phyloP scores from a whole-genome alignment of 2,797 vertebrate genomes.

The Cetoscarus ocellatus region DNA sequence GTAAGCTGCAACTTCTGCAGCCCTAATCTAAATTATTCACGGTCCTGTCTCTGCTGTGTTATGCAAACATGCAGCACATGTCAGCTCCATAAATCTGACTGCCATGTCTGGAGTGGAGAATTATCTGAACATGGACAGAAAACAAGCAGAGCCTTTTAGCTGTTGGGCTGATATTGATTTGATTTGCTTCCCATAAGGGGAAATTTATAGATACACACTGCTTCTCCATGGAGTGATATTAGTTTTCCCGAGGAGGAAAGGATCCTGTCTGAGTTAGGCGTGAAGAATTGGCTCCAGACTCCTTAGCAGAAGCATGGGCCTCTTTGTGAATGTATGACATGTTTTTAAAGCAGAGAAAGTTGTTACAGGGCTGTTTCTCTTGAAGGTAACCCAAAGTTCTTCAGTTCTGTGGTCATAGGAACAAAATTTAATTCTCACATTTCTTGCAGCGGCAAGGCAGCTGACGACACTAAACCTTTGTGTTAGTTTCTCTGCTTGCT shows the following conservation, averaged over 20 bases:
- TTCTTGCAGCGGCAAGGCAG: conserved; percentile 37
- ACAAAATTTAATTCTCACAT: conserved; percentile 55
- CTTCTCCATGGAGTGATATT: conserved; percentile 69
- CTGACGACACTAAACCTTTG: conserved; percentile 56
- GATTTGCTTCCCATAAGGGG: conserved; percentile 72
- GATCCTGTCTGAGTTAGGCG: conserved; percentile 62
- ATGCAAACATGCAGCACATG: conserved; percentile 73
- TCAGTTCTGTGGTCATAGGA: conserved; percentile 63
- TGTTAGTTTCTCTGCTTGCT: conserved; percentile 35
- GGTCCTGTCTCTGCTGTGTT: conserved; percentile 64
- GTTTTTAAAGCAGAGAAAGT: conserved; percentile 79
- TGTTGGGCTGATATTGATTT: conserved; percentile 71
- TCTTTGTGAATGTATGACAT: conserved; percentile 50
- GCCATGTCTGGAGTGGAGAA: conserved; percentile 60
- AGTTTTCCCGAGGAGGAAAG: conserved; percentile 65
- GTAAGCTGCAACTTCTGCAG: conserved; percentile 40
- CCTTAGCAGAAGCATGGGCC: conserved; percentile 38
- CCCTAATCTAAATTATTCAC: conserved; percentile 67
- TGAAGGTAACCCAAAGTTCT: conserved; percentile 71
- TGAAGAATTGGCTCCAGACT: conserved; percentile 76
- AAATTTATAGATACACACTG: conserved; percentile 72
- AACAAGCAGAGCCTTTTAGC: conserved; percentile 74
- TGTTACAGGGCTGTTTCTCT: conserved; percentile 74
- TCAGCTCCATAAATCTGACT: conserved; percentile 72
- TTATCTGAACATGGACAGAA: conserved; percentile 67